A percentile compares a stretch with the other conserved stretches of the same genome.
These are phyloP conservation scores for Cheilinus undulatus DNA, from an alignment of 2,113 vertebrate species.

Conservation along the genomic window DNA sequence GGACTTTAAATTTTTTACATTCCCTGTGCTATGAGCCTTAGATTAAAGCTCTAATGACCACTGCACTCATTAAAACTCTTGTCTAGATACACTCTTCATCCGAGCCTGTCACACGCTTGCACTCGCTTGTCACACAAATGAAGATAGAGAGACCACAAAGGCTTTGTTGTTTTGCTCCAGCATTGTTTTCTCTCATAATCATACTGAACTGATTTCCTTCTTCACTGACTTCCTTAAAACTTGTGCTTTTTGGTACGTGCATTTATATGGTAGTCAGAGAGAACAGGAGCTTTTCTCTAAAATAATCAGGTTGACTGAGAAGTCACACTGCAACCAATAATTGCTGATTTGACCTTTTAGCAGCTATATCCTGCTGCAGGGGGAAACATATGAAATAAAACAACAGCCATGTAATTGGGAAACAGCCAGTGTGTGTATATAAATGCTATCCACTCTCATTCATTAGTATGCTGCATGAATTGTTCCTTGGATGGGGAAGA, in stretches of 20 bases:
- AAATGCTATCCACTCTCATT: no score
- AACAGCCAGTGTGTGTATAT: background rate
- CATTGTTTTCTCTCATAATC: constrained; percentile 30
- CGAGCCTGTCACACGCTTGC: constrained; percentile 67
- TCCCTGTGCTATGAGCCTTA: constrained; percentile 54
- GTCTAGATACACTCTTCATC: constrained; percentile 78
- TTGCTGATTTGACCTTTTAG: constrained; percentile 42
- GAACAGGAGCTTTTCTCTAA: constrained; percentile 1
- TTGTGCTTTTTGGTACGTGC: background rate
- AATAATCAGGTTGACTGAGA: constrained; percentile 21
- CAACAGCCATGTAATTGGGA: background rate
- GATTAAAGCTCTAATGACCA: constrained; percentile 75
- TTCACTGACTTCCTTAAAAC: background rate
- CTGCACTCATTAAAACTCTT: constrained; percentile 77
- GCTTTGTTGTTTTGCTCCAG: constrained; percentile 48
- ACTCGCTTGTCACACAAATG: constrained; percentile 73
- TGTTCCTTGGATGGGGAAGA: no score
- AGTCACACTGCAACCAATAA: constrained; percentile 29
- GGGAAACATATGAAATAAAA: constrained; percentile 14
- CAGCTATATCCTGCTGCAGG: background rate
- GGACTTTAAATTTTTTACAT: constrained; percentile 58
- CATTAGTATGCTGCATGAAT: no score
- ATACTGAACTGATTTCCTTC: constrained; percentile 13
- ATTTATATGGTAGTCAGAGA: background rate
- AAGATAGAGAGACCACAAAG: constrained; percentile 70